Percentiles rank a stretch among this genome's conserved stretches.
Conservation (phyloP, 2,113 vertebrate species). For the Chaetorhynchus papuensis region DNA sequence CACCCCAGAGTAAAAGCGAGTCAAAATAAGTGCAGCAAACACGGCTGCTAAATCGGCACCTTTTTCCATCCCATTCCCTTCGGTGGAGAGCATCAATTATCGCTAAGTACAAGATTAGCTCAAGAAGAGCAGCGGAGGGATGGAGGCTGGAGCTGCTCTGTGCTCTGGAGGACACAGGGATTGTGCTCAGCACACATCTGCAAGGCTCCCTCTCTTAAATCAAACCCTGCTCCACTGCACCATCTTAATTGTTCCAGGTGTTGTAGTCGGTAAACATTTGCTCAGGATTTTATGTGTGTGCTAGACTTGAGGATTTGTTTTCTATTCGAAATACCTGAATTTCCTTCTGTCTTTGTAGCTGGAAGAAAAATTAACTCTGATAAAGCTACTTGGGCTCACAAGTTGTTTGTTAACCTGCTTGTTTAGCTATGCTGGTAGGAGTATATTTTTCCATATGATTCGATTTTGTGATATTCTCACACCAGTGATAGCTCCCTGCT, state of each 20-base stretch:
- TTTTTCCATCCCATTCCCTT: background rate
- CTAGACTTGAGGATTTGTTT: constrained; percentile 38
- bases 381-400: background rate
- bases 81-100: constrained; percentile 15
- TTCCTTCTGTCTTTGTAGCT: background rate
- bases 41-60: background rate
- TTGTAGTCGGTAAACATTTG: constrained; percentile 46
- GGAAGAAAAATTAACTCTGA: background rate
- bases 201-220: constrained; percentile 22
- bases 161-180: background rate
- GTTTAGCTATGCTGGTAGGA: background rate
- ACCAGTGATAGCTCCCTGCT: background rate
- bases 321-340: background rate
- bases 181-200: constrained; percentile 26
- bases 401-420: background rate
- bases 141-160: background rate
- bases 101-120: background rate
- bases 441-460: background rate
- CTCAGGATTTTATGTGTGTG: constrained; percentile 27
- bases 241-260: constrained; percentile 66
- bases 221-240: background rate
- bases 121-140: background rate
- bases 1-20: background rate
- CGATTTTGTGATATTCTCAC: background rate
- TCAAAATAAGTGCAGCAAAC: constrained; percentile 2